Base-by-base conservation (phyloP, 2,113 vertebrate genomes). In the Todiramphus chloris region DNA sequence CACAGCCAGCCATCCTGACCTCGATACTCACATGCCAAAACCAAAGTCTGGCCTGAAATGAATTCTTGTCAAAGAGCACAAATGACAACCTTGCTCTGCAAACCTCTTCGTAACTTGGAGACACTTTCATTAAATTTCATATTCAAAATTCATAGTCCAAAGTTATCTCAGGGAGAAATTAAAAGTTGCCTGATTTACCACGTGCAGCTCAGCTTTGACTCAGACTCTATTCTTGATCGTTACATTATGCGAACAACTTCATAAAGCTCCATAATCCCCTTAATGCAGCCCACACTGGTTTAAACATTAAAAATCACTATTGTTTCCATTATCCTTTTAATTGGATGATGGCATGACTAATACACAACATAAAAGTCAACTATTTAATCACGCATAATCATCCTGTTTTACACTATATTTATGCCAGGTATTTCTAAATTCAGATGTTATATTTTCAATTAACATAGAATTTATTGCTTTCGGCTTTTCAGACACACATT, bases 251-350 rank as follows among this genome's bases (percentile, higher is more conserved):
- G 92, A 96, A 97, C 78, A 72, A 87, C 74, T 94, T 84, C 74
- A 94, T 66, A 87, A 96, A 94, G 86, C 86, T 93, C 74, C 66
- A 83, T 94, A 90, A 93, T 97, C 93, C 82, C 83, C 41, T 89
- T 92, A 84, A 85, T 44, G 64, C 94, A 67, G 27, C 86, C 95
- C 77, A 96, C 90, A 87, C 66, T 82, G 70, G 68, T 94, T 93
- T 91, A 93, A 90, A 96, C 90, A 94, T 88, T 87, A 77, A 62
- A 81, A 93, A 94, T 68, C 68, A 78, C 90, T 91, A 87, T 91
- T 91, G 62, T 93, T 94, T 97, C 67, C 50, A 92, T 95, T 89
- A 79, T 91, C 60, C 83, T 85, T 90, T 96, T 96, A 95, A 96
- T 85, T 94, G 88, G 90, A 85, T 94, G 81, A 93, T 79, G 85